These are phyloP conservation scores for Parnassius glacialis DNA, from an alignment of 2,888 invertebrate species.

Conservation along the genomic window DNA sequence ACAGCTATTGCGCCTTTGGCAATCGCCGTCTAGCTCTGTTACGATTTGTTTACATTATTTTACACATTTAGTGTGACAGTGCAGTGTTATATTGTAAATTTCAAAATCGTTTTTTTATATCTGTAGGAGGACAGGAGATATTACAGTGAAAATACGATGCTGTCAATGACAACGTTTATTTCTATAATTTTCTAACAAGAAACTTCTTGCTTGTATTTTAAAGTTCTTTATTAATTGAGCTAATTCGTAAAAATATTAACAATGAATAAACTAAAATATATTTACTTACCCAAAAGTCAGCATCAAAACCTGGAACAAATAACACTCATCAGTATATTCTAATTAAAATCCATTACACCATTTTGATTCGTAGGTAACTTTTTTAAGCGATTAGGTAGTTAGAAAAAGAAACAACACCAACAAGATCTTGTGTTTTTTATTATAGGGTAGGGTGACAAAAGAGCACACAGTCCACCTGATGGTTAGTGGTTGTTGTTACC, in stretches of 20 bases:
- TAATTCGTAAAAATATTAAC: not conserved
- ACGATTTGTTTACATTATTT: constrained; percentile 9
- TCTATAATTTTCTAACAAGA: not conserved
- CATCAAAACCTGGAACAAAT: constrained; percentile 45
- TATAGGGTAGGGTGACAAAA: too few relatives aligned
- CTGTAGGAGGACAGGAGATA: not conserved
- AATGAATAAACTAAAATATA: not conserved
- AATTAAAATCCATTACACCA: too few relatives aligned
- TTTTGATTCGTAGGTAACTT: too few relatives aligned
- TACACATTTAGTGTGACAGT: not conserved
- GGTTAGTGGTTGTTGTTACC: too few relatives aligned
- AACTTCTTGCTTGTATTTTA: too few relatives aligned
- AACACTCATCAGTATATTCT: constrained; percentile 20
- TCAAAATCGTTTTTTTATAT: not conserved
- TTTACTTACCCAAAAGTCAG: constrained; percentile 36
- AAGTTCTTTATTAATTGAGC: too few relatives aligned
- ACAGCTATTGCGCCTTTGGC: constrained; percentile 32
- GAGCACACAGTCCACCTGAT: too few relatives aligned
- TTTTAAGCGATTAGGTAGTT: too few relatives aligned
- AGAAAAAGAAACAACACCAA: too few relatives aligned
- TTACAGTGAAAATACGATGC: not conserved
- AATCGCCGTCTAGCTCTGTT: constrained; percentile 20
- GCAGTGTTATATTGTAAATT: too few relatives aligned
- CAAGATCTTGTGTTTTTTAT: too few relatives aligned
- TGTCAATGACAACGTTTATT: not conserved